Evolutionary conservation across 2,888 invertebrate species (phyloP).

Genomic region (Eilema depressum): DNA sequence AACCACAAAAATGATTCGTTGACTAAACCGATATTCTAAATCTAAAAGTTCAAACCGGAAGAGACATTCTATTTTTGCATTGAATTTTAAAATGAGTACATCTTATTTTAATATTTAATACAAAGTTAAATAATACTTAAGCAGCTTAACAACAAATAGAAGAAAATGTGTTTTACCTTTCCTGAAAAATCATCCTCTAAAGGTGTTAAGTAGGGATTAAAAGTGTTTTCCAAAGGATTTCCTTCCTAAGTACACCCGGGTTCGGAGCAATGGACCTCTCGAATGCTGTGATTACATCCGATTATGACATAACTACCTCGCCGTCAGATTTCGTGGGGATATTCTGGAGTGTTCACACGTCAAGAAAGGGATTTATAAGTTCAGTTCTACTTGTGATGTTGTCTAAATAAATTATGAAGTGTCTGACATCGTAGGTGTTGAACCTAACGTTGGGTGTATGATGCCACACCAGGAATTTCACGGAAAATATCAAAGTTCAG

Average conservation of each 20-base stretch:
- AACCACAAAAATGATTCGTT: too few species aligned
- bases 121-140: not conserved
- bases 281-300: not conserved
- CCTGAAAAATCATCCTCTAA: not conserved
- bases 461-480: too few species aligned
- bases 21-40: too few species aligned
- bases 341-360: not conserved
- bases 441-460: too few species aligned
- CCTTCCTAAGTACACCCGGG: not conserved
- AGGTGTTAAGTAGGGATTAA: not conserved
- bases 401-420: not conserved
- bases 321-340: not conserved
- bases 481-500: too few species aligned
- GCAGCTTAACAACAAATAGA: not conserved
- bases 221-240: not conserved
- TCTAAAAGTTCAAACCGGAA: too few species aligned
- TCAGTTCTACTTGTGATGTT: not conserved
- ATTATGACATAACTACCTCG: not conserved
- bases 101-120: not conserved
- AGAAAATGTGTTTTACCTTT: not conserved
- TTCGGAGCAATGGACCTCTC: not conserved
- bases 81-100: not conserved
- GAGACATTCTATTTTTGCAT: not conserved
- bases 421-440: not conserved
- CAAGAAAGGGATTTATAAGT: not conserved